Base-by-base conservation (phyloP, 2,113 vertebrate genomes). In the Sula dactylatra region DNA sequence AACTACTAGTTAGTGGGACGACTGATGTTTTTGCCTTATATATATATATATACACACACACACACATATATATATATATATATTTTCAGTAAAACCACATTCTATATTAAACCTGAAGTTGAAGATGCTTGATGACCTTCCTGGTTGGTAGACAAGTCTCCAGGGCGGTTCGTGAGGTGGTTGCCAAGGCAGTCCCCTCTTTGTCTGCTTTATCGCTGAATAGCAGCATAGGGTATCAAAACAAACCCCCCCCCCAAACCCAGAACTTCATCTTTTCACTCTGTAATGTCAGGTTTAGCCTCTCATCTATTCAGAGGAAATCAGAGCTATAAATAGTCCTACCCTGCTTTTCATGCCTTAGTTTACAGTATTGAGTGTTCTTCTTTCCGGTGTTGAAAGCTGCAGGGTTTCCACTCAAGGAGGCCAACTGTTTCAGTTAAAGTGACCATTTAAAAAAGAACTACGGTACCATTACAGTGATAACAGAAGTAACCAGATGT, bases 261-360 rank as follows among this genome's bases (percentile, higher is more conserved):
- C 6, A 24, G 44, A 45, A 45, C 86, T 89, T 87, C 67, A 83
- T 87, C 38, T 88, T 96, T 88, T 92, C 73, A 54, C 13, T 54
- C 74, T 44, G 16, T 84, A 90, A 85, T 54, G 59, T 80, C 80
- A 69, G 2, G 72, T 87, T 94, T 88, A 89, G 36, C 38, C 40
- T 88, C 79, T 82, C n/a, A 58, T n/a, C 59, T 87, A 44, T 81
- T 86, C 31, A 88, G 71, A 91, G 88, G 67, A 96, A 97, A 94
- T 78, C 44, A 80, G 38, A 93, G 22, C 52, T 91, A 88, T 79
- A 90, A 94, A 58, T 40, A 83, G 81, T 56, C 34, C 31, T 77
- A 66, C 50, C 11, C 16, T 76, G 54, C 22, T 66, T 76, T 78
- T 92, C 59, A 45, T 58, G 55, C 29, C 73, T 69, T 47, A 72